Conservation (phyloP, 2,113 vertebrate genomes). For the Arothron firmamentum region DNA sequence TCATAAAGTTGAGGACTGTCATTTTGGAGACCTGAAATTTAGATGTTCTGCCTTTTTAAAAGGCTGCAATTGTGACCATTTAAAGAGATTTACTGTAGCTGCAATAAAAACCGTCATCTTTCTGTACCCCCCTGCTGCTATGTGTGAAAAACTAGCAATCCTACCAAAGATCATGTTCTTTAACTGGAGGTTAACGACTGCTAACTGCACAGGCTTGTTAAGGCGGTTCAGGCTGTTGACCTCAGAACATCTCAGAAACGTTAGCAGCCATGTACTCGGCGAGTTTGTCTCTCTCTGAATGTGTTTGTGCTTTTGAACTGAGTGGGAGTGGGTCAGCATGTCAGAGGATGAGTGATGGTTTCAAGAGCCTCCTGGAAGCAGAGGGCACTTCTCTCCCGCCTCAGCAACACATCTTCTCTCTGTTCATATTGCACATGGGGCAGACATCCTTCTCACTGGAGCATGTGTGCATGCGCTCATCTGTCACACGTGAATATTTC, state of each 20-base stretch:
- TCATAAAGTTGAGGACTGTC: too few species aligned
- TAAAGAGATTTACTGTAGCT: too few species aligned
- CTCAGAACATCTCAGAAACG: conserved; percentile 12
- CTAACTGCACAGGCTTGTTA: conserved; percentile 10
- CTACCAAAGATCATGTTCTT: not conserved
- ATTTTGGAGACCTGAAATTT: too few species aligned
- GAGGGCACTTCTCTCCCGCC: conserved; percentile 23
- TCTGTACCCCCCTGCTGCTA: not conserved
- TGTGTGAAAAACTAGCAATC: too few species aligned
- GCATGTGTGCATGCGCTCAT: too few species aligned
- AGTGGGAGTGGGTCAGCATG: conserved; percentile 28
- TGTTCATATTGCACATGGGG: conserved; percentile 35
- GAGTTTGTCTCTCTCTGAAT: conserved; percentile 1
- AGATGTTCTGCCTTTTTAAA: too few species aligned
- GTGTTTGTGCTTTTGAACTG: not conserved
- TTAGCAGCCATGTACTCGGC: conserved; percentile 22
- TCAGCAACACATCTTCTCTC: conserved; percentile 34
- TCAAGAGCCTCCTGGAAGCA: conserved; percentile 29
- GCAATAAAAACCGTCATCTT: not conserved
- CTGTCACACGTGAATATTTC: not conserved
- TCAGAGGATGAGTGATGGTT: conserved; percentile 43
- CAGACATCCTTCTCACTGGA: conserved; percentile 3
- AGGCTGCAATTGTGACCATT: too few species aligned
- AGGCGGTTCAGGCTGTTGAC: conserved; percentile 23
- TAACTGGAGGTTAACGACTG: conserved; percentile 25